Percentiles rank a stretch among this genome's conserved stretches.
Evolutionary conservation across 2,113 vertebrate genomes (phyloP).

Genomic region (Naja naja): DNA sequence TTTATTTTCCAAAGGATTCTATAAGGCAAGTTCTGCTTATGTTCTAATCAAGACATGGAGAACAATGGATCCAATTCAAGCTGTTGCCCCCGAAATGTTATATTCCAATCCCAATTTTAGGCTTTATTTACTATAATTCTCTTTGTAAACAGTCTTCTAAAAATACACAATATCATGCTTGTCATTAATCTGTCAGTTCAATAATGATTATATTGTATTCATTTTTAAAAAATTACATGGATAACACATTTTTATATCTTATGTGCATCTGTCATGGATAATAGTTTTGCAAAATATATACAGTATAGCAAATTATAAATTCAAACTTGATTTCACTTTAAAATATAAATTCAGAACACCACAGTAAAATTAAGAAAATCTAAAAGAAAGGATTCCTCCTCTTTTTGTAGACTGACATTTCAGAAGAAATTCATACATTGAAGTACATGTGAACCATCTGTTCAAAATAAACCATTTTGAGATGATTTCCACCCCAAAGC

Average conservation of each 20-base stretch:
- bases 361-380: neutral
- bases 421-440: neutral
- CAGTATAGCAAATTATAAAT: neutral
- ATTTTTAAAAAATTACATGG: neutral
- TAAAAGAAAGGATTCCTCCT: neutral
- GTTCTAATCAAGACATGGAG: conserved; percentile 58
- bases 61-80: conserved; percentile 51
- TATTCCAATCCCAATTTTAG: conserved; percentile 46
- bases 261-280: neutral
- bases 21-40: conserved; percentile 48
- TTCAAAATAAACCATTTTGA: neutral
- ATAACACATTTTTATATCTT: neutral
- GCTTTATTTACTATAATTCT: conserved; percentile 50
- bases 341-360: neutral
- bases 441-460: neutral
- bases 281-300: neutral
- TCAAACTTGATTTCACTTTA: neutral
- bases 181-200: neutral
- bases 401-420: neutral
- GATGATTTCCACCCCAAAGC: neutral
- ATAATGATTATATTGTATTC: neutral
- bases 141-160: conserved; percentile 66
- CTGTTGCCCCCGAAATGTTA: conserved; percentile 50
- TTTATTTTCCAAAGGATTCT: conserved; percentile 49
- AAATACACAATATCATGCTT: conserved; percentile 22